These are phyloP conservation scores for Platyrinchus mystaceus DNA, from an alignment of 2,797 vertebrate species.

Conservation along the genomic window DNA sequence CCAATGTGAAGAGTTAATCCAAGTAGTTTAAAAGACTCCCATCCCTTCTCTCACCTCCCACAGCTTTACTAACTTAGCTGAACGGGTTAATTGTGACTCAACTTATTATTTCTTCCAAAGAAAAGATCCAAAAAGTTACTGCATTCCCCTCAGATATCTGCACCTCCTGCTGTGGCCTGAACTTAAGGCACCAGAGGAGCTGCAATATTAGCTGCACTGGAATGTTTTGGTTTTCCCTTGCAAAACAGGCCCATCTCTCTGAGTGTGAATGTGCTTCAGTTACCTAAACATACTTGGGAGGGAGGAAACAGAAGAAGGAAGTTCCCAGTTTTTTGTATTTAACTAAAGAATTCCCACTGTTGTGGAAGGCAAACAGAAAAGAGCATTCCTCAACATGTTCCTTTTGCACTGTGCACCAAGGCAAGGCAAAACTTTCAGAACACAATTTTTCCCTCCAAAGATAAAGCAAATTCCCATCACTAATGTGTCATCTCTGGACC, in stretches of 20 bases:
- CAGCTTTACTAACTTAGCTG: not conserved
- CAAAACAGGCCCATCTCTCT: constrained; percentile 33
- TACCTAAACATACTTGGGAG: constrained; percentile 1
- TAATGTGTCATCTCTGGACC: not conserved
- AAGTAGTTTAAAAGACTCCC: not conserved
- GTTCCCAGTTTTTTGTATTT: not conserved
- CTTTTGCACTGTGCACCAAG: not conserved
- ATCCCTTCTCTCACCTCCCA: not conserved
- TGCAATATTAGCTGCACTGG: constrained; percentile 50
- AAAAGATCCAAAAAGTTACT: constrained; percentile 52
- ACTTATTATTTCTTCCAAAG: constrained; percentile 39
- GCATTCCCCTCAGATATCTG: constrained; percentile 34
- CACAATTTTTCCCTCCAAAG: not conserved
- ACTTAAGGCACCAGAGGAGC: constrained; percentile 50
- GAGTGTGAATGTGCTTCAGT: constrained; percentile 28
- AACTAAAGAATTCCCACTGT: not conserved
- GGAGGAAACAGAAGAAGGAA: not conserved
- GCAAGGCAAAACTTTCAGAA: not conserved
- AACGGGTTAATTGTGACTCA: constrained; percentile 21
- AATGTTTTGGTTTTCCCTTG: constrained; percentile 64
- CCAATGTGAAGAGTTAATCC: accelerated
- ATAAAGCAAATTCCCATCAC: not conserved
- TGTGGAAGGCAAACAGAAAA: not conserved
- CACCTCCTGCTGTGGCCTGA: constrained; percentile 57
- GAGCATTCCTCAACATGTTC: not conserved